Evolutionary conservation across 2,797 vertebrate genomes (phyloP), one percentile per base, ranked within the genome.

Genomic region (Eutrigla gurnardus): DNA sequence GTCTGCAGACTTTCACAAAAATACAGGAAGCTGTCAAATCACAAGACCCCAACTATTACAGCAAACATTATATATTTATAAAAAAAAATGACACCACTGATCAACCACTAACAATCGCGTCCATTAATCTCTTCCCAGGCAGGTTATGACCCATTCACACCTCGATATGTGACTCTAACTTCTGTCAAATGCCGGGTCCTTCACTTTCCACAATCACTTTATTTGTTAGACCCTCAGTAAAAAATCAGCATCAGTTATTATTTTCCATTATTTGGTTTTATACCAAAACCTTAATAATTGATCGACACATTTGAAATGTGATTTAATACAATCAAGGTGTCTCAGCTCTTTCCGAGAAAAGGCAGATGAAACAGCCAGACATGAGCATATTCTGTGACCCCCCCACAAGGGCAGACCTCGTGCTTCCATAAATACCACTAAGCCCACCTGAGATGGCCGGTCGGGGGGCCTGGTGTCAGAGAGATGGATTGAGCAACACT

Each of bases 401-500:
- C 25, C 47, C 63, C 61, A 13, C 77, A 78, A 85, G 80, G 83
- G 65, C 80, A 83, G 78, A 83, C 68, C 83, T 84, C 2, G 6
- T 55, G 75, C 75, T 88, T 91, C 90, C 88, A 89, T 86, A 91
- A 92, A 92, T 93, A 91, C 87, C 70, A 67, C 84, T 73, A 62
- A 82, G 77, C 81, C 90, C 92, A 88, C 83, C 85, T 81, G 91
- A 90, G 91, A 88, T 70, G 80, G 68, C 77, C 47, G 85, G 76
- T 85, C 78, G 65, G 75, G 84, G 81, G 86, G 79, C 63, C 50
- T 11, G 0, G 75, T 91, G 91, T 91, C 90, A 90, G 80, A 74
- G 86, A 92, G 90, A 91, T 88, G 82, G 89, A 92, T 92, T 25
- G 88, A 86, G 80, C 86, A 54, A 83, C 90, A 87, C 84, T 88